Conservation (phyloP, 2,888 invertebrate genomes). For the Eristalis pertinax region DNA sequence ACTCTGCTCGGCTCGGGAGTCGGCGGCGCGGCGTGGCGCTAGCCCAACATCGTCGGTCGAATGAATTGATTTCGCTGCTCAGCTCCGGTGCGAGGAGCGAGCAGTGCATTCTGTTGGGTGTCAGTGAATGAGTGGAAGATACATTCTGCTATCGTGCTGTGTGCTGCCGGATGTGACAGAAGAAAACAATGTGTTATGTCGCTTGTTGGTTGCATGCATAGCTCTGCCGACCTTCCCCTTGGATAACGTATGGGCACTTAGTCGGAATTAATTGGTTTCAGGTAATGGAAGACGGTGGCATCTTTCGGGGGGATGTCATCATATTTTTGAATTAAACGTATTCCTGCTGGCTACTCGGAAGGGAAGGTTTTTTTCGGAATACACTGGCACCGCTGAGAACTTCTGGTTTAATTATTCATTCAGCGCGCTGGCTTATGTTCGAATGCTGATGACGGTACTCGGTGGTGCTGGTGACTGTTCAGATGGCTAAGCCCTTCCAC, state of each 20-base stretch:
- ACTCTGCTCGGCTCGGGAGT: not conserved
- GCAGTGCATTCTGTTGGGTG: not conserved
- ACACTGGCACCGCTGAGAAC: too few relatives aligned
- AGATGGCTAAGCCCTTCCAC: too few relatives aligned
- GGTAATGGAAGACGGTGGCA: not conserved
- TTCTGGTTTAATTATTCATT: too few relatives aligned
- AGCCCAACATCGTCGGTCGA: not conserved
- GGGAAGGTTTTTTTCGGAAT: too few relatives aligned
- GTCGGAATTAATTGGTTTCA: not conserved
- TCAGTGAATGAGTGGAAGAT: not conserved
- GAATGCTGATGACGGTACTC: too few relatives aligned
- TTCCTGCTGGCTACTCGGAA: too few relatives aligned
- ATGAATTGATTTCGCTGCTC: slow-evolving; percentile 19
- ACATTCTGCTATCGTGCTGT: not conserved
- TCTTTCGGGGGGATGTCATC: not conserved
- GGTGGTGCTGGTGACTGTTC: too few relatives aligned
- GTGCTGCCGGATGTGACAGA: slow-evolving; percentile 5
- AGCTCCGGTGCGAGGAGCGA: not conserved
- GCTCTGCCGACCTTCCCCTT: too few relatives aligned
- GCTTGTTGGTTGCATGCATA: not conserved
- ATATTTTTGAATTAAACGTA: not conserved
- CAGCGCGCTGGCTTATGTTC: too few relatives aligned
- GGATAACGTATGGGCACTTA: not conserved
- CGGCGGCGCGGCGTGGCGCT: too few relatives aligned
- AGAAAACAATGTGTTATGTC: slow-evolving; percentile 12